phyloP scores from a whole-genome alignment of 2,113 vertebrate genomes.

The Bubo scandiacus region DNA sequence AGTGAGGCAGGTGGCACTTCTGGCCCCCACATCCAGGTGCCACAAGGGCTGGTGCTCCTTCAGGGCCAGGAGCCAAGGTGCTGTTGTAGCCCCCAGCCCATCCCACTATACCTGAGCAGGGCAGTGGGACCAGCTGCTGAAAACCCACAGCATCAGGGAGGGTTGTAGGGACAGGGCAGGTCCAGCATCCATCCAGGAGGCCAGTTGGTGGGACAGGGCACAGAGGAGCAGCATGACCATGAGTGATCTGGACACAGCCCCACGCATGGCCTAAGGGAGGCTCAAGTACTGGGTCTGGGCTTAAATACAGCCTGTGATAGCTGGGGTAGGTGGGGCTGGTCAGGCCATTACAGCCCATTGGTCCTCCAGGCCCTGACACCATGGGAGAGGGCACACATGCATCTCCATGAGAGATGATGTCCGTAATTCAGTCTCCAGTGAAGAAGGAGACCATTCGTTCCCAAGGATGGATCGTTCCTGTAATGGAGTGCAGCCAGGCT shows the following conservation, averaged over 20 bases:
- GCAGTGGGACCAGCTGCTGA: neutral
- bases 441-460: no score
- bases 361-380: neutral
- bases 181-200: accelerated
- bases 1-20: accelerated
- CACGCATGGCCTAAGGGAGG: accelerated
- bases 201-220: accelerated
- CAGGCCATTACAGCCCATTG: accelerated
- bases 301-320: neutral
- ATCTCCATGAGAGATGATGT: accelerated
- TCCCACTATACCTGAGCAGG: neutral
- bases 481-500: accelerated
- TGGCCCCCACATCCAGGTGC: accelerated
- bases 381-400: accelerated
- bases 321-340: neutral
- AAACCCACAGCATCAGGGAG: accelerated
- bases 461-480: accelerated
- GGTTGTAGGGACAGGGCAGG: neutral
- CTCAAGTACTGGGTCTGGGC: accelerated
- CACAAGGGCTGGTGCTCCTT: neutral
- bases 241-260: accelerated
- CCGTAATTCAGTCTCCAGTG: neutral
- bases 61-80: neutral
- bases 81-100: neutral
- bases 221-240: accelerated